Evolutionary conservation across 2,113 vertebrate species (phyloP).

Genomic region (Bos taurus): DNA sequence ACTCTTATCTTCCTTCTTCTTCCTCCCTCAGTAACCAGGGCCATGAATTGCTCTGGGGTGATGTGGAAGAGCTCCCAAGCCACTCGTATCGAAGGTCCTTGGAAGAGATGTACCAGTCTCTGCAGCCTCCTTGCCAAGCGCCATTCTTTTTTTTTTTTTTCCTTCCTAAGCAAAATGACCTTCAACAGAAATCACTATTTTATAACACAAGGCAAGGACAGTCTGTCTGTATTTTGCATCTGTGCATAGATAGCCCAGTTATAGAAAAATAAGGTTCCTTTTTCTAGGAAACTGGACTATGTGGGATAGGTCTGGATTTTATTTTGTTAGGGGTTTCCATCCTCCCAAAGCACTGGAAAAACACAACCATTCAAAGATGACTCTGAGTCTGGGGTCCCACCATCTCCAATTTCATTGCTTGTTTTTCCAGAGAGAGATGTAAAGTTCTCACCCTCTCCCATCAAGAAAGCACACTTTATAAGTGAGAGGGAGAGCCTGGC

Average conservation of each 20-base stretch:
- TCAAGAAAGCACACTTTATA: slow-evolving; percentile 55
- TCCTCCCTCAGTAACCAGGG: not conserved
- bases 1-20: not conserved
- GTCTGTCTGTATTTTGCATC: not conserved
- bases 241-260: not conserved
- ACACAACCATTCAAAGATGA: slow-evolving; percentile 39
- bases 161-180: not conserved
- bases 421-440: slow-evolving; percentile 57
- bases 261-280: not conserved
- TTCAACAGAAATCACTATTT: not conserved
- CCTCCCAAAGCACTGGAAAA: not conserved
- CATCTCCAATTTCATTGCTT: slow-evolving; percentile 51
- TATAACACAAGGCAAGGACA: not conserved
- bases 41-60: not conserved
- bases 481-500: not conserved
- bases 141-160: not conserved
- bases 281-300: not conserved
- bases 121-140: not conserved
- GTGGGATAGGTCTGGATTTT: slow-evolving; percentile 18
- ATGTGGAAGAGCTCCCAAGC: not conserved
- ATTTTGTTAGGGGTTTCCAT: slow-evolving; percentile 24
- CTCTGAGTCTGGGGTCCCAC: slow-evolving; percentile 7
- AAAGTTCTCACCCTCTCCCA: slow-evolving; percentile 51
- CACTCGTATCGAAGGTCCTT: not conserved
- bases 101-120: not conserved